These are phyloP conservation scores for Brachyptera risi DNA, from an alignment of 2,888 invertebrate genomes.

Conservation along the genomic window DNA sequence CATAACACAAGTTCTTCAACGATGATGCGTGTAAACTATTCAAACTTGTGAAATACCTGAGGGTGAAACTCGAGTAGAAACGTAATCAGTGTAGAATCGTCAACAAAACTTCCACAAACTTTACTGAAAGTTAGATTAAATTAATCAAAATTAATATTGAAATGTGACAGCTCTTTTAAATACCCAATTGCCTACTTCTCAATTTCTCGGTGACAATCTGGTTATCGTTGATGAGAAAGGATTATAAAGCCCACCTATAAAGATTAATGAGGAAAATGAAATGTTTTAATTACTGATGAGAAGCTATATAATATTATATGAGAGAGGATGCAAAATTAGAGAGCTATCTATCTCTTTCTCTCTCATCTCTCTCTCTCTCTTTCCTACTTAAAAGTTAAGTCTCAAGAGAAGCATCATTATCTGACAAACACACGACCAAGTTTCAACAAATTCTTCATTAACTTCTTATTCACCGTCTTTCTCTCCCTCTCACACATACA, in stretches of 20 bases:
- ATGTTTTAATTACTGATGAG: constrained; percentile 28
- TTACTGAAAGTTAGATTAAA: no score
- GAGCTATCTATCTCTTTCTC: background rate
- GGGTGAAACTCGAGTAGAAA: no score
- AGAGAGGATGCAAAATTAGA: constrained; percentile 17
- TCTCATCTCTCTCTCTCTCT: no score
- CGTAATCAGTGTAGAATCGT: no score
- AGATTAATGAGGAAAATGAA: constrained; percentile 28
- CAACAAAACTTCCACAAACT: no score
- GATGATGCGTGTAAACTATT: no score
- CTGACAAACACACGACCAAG: constrained; percentile 25
- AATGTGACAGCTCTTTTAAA: background rate
- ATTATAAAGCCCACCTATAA: background rate
- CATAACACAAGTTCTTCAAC: no score
- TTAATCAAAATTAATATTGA: background rate
- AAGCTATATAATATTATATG: background rate
- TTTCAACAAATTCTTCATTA: constrained; percentile 21
- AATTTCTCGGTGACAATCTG: no score
- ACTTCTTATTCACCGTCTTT: no score
- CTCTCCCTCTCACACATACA: no score
- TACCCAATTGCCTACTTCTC: background rate
- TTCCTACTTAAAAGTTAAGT: constrained; percentile 16
- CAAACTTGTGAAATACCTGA: no score
- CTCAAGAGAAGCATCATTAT: constrained; percentile 24
- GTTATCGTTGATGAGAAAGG: background rate